Evolutionary conservation across 2,113 vertebrate genomes (phyloP), one percentile per base, ranked within the genome.

Genomic region (Lycocorax pyrrhopterus): DNA sequence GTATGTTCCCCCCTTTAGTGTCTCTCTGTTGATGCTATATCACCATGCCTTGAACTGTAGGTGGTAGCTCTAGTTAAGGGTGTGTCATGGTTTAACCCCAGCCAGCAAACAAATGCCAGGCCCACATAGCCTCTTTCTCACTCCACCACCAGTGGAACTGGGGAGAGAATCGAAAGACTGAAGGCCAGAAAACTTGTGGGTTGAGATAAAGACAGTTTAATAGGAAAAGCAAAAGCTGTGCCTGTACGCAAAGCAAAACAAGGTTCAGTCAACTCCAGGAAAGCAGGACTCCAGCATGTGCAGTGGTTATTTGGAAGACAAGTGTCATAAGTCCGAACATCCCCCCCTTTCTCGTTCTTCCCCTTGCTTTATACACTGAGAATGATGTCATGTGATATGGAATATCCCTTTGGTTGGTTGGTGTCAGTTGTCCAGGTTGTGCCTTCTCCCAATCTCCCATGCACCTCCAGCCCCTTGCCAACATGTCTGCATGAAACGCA

Each of bases 241-340:
- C 7, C 12, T 62, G 41, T 15, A 33, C 69, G 22, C 21, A 90
- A 62, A 69, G 10, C 21, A 55, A 69, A 90, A 32, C 32, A 62
- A 62, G 6, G 14, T 27, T 69, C 35, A 32, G 41, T 32, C 41
- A 69, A 1, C 21, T 69, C 30, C 55, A 49, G 71, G 41, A 43
- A 69, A 69, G 62, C 63, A 55, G 21, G 14, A 12, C 26, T 76
- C 21, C 47, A 35, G 43, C 8, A 27, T 0, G 2, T 26, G 18
- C 26, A 55, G 4, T 27, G 9, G 6, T 35, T 62, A 16, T n/a
- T 68, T 62, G 41, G 26, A 76, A 68, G 71, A 69, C 30, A 83
- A 43, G 27, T 0, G 1, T 29, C 12, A 0, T 32, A 55, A 76
- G 9, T 35, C 20, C 25, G 12, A 35, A 62, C 5, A 23, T 43